Conservation (phyloP, 2,797 vertebrate species). For the Philypnodon macrostomus region DNA sequence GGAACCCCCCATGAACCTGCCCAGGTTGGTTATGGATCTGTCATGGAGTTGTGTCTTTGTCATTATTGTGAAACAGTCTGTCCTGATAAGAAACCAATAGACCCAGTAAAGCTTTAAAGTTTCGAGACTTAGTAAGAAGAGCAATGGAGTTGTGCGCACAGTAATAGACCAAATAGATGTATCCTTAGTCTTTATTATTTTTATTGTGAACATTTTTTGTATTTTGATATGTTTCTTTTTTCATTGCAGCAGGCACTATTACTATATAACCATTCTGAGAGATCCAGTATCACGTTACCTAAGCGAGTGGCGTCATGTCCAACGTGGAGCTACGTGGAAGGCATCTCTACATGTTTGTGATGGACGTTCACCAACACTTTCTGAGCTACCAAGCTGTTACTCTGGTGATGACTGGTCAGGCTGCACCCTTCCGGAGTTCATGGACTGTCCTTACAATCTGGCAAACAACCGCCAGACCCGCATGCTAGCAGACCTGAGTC, state of each 20-base stretch:
- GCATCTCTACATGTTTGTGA: slow-evolving; percentile 93
- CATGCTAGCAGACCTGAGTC: slow-evolving; percentile 95
- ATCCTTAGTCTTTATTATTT: neutral
- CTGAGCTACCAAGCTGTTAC: slow-evolving; percentile 94
- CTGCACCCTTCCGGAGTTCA: slow-evolving; percentile 91
- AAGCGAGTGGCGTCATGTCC: slow-evolving; percentile 96
- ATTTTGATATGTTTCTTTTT: slow-evolving; percentile 6
- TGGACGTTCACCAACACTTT: slow-evolving; percentile 87
- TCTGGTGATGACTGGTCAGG: slow-evolving; percentile 94
- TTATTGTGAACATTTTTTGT: no score
- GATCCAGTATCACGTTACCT: slow-evolving; percentile 94
- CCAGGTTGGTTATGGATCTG: slow-evolving; percentile 50
- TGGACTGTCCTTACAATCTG: slow-evolving; percentile 93
- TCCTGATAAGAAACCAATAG: no score
- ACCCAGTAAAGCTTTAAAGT: neutral
- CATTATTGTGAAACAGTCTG: no score
- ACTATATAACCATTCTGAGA: slow-evolving; percentile 95
- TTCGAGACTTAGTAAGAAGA: no score
- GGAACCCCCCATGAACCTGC: slow-evolving; percentile 55
- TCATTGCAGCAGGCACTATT: slow-evolving; percentile 84
- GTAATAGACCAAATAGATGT: no score
- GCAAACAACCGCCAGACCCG: slow-evolving; percentile 96
- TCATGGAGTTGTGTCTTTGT: neutral
- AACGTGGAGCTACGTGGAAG: slow-evolving; percentile 95
- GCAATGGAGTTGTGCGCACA: no score